phyloP scores from a whole-genome alignment of 2,797 vertebrate genomes.

The Choloepus didactylus region DNA sequence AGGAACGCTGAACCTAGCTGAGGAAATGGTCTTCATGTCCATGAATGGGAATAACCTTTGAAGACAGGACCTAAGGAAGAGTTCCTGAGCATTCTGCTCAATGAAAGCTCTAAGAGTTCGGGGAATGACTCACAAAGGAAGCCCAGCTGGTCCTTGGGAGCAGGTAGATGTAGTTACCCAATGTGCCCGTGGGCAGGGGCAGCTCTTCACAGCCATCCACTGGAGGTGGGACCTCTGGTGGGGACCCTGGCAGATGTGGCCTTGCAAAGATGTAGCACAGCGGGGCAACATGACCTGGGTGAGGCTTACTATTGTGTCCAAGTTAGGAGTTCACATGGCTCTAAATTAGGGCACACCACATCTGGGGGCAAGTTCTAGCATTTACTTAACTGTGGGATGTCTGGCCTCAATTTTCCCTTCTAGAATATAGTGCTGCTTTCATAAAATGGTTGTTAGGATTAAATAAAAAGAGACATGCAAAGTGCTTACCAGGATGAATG shows the following conservation, averaged over 20 bases:
- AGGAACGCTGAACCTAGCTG: background rate
- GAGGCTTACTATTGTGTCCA: background rate
- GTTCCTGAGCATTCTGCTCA: background rate
- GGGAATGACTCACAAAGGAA: background rate
- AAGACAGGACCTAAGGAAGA: background rate
- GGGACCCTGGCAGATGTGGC: background rate
- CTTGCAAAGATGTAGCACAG: background rate
- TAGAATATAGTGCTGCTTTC: background rate
- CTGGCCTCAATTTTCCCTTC: background rate
- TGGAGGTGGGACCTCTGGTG: background rate
- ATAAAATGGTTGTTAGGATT: background rate
- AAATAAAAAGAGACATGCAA: background rate
- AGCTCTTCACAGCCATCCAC: background rate
- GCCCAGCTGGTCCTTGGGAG: background rate
- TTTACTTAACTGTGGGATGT: background rate
- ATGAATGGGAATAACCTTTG: background rate
- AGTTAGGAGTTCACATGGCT: background rate
- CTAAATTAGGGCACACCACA: background rate
- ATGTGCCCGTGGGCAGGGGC: rapidly evolving
- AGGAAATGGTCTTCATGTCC: background rate
- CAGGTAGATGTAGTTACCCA: background rate
- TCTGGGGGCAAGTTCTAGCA: background rate
- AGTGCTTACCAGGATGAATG: background rate
- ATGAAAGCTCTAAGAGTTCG: background rate
- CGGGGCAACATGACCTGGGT: background rate